phyloP scores from a whole-genome alignment of 2,797 vertebrate genomes.

The Borostomias antarcticus region DNA sequence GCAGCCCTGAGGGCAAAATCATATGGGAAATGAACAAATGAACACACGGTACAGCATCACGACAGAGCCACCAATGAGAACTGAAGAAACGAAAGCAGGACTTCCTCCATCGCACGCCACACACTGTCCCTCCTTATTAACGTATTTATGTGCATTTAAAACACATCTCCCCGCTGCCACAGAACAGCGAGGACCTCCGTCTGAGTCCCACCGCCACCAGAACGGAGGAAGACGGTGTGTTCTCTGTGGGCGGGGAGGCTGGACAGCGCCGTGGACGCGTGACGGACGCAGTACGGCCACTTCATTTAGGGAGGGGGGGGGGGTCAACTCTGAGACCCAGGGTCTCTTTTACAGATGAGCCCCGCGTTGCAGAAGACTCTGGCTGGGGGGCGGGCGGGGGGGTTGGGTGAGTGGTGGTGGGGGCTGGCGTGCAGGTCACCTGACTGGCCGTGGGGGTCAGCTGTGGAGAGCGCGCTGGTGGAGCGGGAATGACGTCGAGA shows the following conservation, averaged over 20 bases:
- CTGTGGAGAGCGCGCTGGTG: slow-evolving; percentile 97
- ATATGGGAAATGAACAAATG: slow-evolving; percentile 11
- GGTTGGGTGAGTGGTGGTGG: slow-evolving; percentile 12
- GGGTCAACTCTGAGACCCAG: no score
- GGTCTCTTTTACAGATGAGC: no score
- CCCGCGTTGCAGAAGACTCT: no score
- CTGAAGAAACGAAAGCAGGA: slow-evolving; percentile 14
- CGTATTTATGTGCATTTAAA: no score
- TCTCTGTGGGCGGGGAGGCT: neutral
- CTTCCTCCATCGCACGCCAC: slow-evolving; percentile 10
- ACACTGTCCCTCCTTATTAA: slow-evolving; percentile 47
- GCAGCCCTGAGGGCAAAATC: neutral
- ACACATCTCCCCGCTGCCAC: no score
- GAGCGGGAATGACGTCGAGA: slow-evolving; percentile 99
- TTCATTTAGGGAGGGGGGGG: slow-evolving; percentile 3
- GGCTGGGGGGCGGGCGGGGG: neutral
- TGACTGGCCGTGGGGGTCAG: slow-evolving; percentile 97
- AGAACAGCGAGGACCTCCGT: no score
- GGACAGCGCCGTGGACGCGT: slow-evolving; percentile 71
- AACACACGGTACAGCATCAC: neutral
- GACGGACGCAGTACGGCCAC: slow-evolving; percentile 63
- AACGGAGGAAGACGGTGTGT: no score
- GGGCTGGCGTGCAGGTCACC: slow-evolving; percentile 93
- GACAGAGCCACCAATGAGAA: neutral
- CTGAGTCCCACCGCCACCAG: no score